Conservation (phyloP, 2,888 invertebrate species). For the Anagyrus pseudococci region DNA sequence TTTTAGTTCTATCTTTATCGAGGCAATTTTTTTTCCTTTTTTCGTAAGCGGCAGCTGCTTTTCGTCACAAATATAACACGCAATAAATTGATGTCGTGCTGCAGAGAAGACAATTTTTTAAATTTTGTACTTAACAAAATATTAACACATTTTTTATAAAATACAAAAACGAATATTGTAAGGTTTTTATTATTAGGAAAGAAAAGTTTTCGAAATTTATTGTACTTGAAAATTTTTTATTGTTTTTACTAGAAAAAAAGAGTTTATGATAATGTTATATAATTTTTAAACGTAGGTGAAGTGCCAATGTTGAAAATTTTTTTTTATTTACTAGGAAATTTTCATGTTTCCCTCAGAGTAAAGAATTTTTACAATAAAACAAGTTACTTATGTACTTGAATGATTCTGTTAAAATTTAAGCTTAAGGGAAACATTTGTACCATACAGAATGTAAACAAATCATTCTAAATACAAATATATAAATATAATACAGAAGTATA, state of each 20-base stretch:
- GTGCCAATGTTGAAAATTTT: constrained; percentile 33
- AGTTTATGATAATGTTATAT: constrained; percentile 29
- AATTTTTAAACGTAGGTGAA: constrained; percentile 20
- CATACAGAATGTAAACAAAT: constrained; percentile 34
- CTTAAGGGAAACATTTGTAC: constrained; percentile 29
- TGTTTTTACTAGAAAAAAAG: constrained; percentile 7
- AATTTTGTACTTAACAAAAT: constrained; percentile 39
- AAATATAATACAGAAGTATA: constrained; percentile 14
- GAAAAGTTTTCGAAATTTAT: background rate
- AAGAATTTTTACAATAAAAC: too few relatives aligned
- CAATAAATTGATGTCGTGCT: background rate
- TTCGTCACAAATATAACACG: background rate
- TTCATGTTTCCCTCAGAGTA: too few relatives aligned
- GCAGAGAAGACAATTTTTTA: constrained; percentile 12
- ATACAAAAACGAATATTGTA: too few relatives aligned
- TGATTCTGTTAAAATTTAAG: too few relatives aligned
- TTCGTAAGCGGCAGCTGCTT: too few relatives aligned
- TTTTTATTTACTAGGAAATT: too few relatives aligned
- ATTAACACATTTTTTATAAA: too few relatives aligned
- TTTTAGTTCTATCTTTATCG: background rate
- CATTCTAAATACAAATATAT: constrained; percentile 31
- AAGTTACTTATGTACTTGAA: too few relatives aligned
- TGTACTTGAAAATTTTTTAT: too few relatives aligned
- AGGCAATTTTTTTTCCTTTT: background rate
- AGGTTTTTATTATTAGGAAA: too few relatives aligned